These are phyloP conservation scores for Anarrhichthys ocellatus DNA, from an alignment of 2,113 vertebrate species.

Conservation along the genomic window DNA sequence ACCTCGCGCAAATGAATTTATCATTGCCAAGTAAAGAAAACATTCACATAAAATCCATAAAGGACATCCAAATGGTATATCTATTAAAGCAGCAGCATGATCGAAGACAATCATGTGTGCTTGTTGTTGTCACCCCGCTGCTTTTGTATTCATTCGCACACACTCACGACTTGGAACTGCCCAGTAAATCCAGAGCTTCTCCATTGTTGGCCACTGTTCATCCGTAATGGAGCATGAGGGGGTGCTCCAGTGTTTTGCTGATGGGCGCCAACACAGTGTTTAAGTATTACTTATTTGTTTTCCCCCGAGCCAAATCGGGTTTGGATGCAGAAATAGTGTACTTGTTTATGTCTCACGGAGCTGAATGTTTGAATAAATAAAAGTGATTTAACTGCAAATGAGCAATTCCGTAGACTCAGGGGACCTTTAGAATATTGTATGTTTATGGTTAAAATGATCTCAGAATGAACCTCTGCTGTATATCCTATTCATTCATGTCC, in stretches of 20 bases:
- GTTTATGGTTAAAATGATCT: constrained; percentile 28
- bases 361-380: constrained; percentile 33
- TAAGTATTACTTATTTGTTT: constrained; percentile 31
- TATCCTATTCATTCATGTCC: constrained; percentile 21
- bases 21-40: neutral
- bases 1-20: neutral
- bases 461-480: constrained; percentile 7
- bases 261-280: constrained; percentile 37
- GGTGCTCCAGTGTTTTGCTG: constrained; percentile 49
- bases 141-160: constrained; percentile 33
- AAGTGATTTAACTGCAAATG: constrained; percentile 24
- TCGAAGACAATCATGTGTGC: constrained; percentile 18
- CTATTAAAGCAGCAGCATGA: constrained; percentile 17
- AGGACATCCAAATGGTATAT: neutral
- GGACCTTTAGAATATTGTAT: constrained; percentile 24
- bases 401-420: neutral
- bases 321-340: constrained; percentile 15
- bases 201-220: constrained; percentile 53
- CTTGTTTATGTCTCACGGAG: constrained; percentile 17
- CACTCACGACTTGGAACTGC: constrained; percentile 4
- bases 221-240: constrained; percentile 53
- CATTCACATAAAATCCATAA: neutral
- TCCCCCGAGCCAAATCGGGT: constrained; percentile 31
- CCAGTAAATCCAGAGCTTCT: constrained; percentile 29
- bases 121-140: constrained; percentile 34